A percentile compares a stretch with the other conserved stretches of the same genome.
Conservation (phyloP, 2,888 invertebrate genomes). For the Papilio gigon region DNA sequence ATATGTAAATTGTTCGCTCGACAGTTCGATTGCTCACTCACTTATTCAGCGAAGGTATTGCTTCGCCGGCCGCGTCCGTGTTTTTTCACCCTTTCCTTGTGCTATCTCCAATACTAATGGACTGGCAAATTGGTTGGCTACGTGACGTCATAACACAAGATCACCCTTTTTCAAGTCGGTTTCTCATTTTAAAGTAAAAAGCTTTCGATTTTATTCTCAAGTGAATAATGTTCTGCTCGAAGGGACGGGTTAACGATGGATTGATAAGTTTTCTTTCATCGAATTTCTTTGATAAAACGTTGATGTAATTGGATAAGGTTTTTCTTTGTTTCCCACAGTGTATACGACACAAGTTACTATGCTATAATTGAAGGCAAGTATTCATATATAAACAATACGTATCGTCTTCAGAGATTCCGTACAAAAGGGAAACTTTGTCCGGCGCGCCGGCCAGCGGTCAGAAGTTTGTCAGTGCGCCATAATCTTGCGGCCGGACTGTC, state of each 20-base stretch:
- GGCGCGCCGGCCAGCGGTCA: constrained; percentile 36
- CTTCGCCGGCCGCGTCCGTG: constrained; percentile 27
- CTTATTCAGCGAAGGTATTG: constrained; percentile 32
- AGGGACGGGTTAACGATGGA: neutral
- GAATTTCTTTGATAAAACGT: neutral
- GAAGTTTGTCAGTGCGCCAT: constrained; percentile 54
- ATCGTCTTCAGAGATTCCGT: constrained; percentile 49
- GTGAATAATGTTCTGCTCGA: constrained; percentile 25
- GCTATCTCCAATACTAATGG: constrained; percentile 63
- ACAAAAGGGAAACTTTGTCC: constrained; percentile 52
- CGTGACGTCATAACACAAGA: constrained; percentile 65
- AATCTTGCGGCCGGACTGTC: constrained; percentile 52
- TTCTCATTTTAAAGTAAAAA: constrained; percentile 35
- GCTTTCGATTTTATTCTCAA: constrained; percentile 27
- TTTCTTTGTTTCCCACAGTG: neutral
- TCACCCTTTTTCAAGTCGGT: neutral
- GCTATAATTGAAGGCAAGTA: constrained; percentile 2
- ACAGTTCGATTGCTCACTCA: constrained; percentile 28
- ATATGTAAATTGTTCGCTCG: constrained; percentile 34
- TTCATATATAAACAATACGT: constrained; percentile 43
- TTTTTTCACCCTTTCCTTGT: constrained; percentile 40
- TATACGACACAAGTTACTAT: neutral
- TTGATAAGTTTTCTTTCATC: neutral
- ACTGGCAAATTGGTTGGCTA: constrained; percentile 71
- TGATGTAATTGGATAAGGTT: too few relatives aligned